Conservation (phyloP, 1,140 invertebrate species). For the Drosophila repletoides region DNA sequence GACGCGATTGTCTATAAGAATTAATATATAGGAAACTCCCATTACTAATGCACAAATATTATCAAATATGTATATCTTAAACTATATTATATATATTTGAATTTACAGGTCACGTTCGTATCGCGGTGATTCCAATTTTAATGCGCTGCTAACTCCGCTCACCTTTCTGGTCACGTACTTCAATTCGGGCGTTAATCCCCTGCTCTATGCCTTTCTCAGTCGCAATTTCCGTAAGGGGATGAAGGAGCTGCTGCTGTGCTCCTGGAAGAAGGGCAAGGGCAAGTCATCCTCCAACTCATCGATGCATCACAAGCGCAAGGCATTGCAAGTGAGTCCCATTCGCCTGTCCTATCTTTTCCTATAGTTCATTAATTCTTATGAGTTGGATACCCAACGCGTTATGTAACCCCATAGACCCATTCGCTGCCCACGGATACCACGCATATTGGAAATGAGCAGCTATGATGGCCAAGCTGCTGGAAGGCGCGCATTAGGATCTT, state of each 20-base stretch:
- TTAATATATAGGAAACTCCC: too few species aligned
- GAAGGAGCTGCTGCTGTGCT: slow-evolving; percentile 86
- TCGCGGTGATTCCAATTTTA: slow-evolving; percentile 86
- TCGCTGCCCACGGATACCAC: slow-evolving; percentile 82
- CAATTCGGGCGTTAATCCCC: slow-evolving; percentile 92
- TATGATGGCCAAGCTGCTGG: slow-evolving; percentile 75
- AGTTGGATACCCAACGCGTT: not conserved
- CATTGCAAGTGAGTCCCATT: slow-evolving; percentile 68
- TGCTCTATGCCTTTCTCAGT: slow-evolving; percentile 92
- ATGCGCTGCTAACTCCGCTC: slow-evolving; percentile 90
- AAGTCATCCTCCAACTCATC: slow-evolving; percentile 80
- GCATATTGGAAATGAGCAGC: slow-evolving; percentile 81
- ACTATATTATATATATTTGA: slow-evolving; percentile 33
- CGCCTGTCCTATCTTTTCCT: not conserved
- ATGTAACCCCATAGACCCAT: slow-evolving; percentile 58
- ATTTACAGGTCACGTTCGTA: slow-evolving; percentile 86
- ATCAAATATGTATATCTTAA: slow-evolving; percentile 5
- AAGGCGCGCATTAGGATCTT: slow-evolving; percentile 40
- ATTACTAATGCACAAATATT: too few species aligned
- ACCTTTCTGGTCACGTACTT: slow-evolving; percentile 92
- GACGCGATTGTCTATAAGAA: too few species aligned
- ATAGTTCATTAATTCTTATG: not conserved
- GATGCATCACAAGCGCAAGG: slow-evolving; percentile 79
- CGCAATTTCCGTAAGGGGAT: slow-evolving; percentile 89
- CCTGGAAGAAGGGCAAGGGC: slow-evolving; percentile 80